Conservation (phyloP, 35 echinoderm and acorn worm genomes). For the Heliocidaris tuberculata region DNA sequence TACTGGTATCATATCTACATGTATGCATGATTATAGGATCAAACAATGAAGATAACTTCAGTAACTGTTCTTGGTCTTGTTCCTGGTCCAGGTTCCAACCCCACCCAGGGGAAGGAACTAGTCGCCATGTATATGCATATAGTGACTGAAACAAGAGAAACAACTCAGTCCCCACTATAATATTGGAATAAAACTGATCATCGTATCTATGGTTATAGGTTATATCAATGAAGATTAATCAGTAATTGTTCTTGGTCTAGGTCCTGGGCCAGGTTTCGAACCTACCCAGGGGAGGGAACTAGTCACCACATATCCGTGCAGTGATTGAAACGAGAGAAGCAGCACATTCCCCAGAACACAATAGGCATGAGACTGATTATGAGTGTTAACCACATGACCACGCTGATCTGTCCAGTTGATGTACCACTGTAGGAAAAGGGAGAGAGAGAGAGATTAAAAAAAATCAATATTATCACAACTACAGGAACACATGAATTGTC, state of each 20-base stretch:
- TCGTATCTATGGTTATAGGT: neutral
- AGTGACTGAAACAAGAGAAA: slow-evolving; percentile 37
- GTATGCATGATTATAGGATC: no score
- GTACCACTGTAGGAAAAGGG: slow-evolving; percentile 7
- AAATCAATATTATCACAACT: neutral
- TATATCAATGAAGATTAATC: neutral
- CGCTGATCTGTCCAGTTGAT: slow-evolving; percentile 52
- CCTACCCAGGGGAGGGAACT: neutral
- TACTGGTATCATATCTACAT: no score
- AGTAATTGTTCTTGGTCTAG: neutral
- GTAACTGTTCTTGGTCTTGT: no score
- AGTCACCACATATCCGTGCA: slow-evolving; percentile 59
- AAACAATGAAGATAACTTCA: no score
- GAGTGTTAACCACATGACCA: slow-evolving; percentile 48
- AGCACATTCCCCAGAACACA: slow-evolving; percentile 58
- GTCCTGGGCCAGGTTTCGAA: neutral
- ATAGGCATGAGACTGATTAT: slow-evolving; percentile 39
- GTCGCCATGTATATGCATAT: slow-evolving; percentile 24
- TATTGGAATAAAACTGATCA: neutral
- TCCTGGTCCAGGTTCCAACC: no score
- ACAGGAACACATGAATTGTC: no score
- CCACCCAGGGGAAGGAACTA: neutral
- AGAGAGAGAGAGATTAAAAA: neutral
- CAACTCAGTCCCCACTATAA: slow-evolving; percentile 38
- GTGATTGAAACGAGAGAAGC: slow-evolving; percentile 55